Percentiles rank a stretch among this genome's conserved stretches.
Conservation (phyloP, 2,113 vertebrate genomes). For the Callorhinus ursinus region DNA sequence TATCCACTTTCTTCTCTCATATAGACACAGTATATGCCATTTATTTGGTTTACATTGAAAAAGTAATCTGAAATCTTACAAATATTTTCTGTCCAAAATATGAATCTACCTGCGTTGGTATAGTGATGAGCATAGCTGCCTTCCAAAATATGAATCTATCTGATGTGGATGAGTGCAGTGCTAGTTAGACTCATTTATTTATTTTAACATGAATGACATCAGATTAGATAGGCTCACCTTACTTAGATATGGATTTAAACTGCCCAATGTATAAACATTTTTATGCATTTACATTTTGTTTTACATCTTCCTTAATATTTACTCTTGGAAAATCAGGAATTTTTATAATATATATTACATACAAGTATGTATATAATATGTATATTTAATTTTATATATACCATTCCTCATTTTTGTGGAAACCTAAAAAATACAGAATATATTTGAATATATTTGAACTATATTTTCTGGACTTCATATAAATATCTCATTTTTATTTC, state of each 20-base stretch:
- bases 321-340: not conserved
- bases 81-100: not conserved
- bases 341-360: not conserved
- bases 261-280: not conserved
- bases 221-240: not conserved
- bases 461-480: not conserved
- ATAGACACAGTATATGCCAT: not conserved
- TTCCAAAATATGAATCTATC: not conserved
- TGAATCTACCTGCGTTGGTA: not conserved
- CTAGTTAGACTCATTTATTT: not conserved
- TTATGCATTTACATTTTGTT: not conserved
- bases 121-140: too few species aligned
- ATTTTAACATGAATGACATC: not conserved
- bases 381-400: not conserved
- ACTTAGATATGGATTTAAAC: not conserved
- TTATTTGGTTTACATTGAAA: not conserved
- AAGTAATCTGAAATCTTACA: not conserved
- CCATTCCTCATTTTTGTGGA: not conserved
- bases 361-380: not conserved
- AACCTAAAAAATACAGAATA: not conserved
- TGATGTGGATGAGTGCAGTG: fast-evolving
- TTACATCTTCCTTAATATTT: not conserved
- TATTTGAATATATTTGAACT: not conserved
- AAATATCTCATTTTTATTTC: slow-evolving; percentile 27
- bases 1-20: not conserved